Evolutionary conservation across 2,113 vertebrate species (phyloP).

Genomic region (Prolemur simus): DNA sequence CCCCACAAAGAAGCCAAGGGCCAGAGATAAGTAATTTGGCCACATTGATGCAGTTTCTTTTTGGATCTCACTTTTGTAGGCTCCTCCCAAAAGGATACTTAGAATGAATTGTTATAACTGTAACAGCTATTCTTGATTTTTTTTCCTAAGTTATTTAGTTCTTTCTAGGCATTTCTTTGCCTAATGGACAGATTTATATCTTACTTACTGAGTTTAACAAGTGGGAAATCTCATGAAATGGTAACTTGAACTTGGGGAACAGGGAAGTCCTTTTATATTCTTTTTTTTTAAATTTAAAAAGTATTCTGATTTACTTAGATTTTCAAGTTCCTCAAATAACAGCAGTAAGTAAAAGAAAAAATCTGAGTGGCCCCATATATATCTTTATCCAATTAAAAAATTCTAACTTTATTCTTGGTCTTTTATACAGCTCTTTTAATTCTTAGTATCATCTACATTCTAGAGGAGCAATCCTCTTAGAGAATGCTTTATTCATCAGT

Average conservation of each 20-base stretch:
- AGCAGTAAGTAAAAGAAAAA: constrained; percentile 38
- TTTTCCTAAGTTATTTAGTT: not conserved
- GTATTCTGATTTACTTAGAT: constrained; percentile 39
- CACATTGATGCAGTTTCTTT: not conserved
- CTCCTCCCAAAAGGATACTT: constrained; percentile 42
- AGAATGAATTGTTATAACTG: constrained; percentile 1
- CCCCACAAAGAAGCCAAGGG: not conserved
- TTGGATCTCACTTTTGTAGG: constrained; percentile 16
- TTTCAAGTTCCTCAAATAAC: constrained; percentile 34
- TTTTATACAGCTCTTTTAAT: constrained; percentile 16
- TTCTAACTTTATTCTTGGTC: not conserved
- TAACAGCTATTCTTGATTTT: not conserved
- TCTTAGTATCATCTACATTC: not conserved
- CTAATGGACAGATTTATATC: constrained; percentile 10
- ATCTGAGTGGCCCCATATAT: not conserved
- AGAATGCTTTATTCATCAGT: constrained; percentile 14
- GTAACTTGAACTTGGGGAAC: constrained; percentile 8
- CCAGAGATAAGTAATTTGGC: not conserved
- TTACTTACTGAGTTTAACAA: constrained; percentile 1
- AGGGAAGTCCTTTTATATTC: not conserved
- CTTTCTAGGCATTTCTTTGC: constrained; percentile 50
- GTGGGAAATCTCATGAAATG: constrained; percentile 49
- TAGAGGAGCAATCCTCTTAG: not conserved
- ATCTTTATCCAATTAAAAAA: not conserved
- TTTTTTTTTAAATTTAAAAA: not conserved